Evolutionary conservation across 1,140 invertebrate species (phyloP), one percentile per base, ranked within the genome.

Genomic region (Eriosoma lanigerum): DNA sequence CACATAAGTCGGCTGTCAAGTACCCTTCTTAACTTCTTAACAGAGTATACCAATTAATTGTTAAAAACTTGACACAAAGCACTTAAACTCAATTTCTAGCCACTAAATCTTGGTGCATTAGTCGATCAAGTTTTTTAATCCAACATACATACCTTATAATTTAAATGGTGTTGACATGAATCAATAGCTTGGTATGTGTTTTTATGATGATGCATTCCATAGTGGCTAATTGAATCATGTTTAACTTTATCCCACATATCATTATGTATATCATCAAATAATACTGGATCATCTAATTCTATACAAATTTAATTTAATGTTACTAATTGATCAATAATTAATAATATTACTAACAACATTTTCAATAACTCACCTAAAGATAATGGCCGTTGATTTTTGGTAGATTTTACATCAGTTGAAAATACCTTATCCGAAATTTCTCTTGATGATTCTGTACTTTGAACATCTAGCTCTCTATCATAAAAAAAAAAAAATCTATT

Each of bases 361-460:
- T 21, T 80, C 17, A 52, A 52, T 70, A 52, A 64, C 17, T 66
- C 21, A 75, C 81, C 81, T 81, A 83, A 83, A 46, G 72, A 68
- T 64, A 82, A 64, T 72, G 78, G 78, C 56, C 82, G 78, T 78
- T 83, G 83, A 82, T 88, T 86, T 75, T 87, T 86, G 46, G 90
- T 88, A 5, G 89, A 90, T 84, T 89, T 89, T 29, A 90, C 89
- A 83, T 91, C 89, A 21, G 89, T 89, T 9, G 89, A 89, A 84
- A 90, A 91, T 78, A 91, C 89, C 24, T 89, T 90, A 83, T 90
- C 90, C 2, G 89, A 90, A 78, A 90, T 89, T 84, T 90, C 89
- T 62, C 88, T 46, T 62, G 81, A 76, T 68, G 72, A 66, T 68
- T 81, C 82, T 80, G 72, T 76, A 58, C 38, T 78, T 46, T 56